Percentiles rank a stretch among this genome's conserved stretches.
These are phyloP conservation scores for Origma solitaria DNA, from an alignment of 2,113 vertebrate genomes.

Conservation along the genomic window DNA sequence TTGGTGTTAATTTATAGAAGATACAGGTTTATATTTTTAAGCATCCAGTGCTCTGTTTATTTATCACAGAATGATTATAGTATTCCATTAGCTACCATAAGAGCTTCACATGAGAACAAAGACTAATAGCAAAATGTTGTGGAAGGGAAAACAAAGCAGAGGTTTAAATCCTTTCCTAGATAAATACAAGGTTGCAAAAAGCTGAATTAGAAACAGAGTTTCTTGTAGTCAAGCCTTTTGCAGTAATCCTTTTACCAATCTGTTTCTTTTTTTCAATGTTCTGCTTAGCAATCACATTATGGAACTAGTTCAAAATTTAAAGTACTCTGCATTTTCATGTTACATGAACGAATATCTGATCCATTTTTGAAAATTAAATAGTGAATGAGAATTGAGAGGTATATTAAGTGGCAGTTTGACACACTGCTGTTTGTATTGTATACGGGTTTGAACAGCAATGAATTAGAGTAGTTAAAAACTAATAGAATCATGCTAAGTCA, in stretches of 20 bases:
- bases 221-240: not conserved
- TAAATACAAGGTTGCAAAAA: not conserved
- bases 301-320: not conserved
- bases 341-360: not conserved
- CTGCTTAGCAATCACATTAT: not conserved
- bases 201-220: not conserved
- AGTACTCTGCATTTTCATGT: not conserved
- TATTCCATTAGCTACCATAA: not conserved
- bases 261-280: not conserved
- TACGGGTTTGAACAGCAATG: not conserved
- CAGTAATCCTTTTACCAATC: not conserved
- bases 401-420: not conserved
- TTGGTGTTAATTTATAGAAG: not conserved
- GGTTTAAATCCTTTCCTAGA: not conserved
- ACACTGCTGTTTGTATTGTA: not conserved
- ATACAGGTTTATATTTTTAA: constrained; percentile 52
- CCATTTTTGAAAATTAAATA: not conserved
- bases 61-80: not conserved
- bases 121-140: not conserved
- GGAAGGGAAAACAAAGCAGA: not conserved
- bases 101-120: not conserved
- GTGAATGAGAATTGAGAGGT: not conserved
- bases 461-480: not conserved
- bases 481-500: not conserved
- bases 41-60: constrained; percentile 56